Evolutionary conservation across 2,888 invertebrate genomes (phyloP), one percentile per base, ranked within the genome.

Genomic region (Cryptosula pallasiana): DNA sequence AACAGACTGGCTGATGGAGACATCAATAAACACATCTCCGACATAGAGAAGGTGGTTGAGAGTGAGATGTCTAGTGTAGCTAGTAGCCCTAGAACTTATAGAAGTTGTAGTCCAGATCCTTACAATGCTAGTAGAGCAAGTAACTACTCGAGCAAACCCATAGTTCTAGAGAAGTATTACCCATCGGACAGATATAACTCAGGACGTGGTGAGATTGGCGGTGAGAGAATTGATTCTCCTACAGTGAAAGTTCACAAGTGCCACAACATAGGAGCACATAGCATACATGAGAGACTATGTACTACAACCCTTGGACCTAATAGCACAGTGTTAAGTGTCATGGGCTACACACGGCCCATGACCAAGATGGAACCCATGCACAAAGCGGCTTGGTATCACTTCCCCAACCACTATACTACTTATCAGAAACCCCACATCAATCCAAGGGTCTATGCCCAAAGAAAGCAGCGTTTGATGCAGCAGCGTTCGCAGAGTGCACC

Each of bases 311-410:
- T 71, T 1, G 55, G 55, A 54, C 55, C 71, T 23, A 55, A 63
- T 32, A 63, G 63, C 32, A 32, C 63, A 63, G 63, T 63, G 2
- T 9, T 9, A 16, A 63, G 63, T 34, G 63, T 63, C 9, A 32
- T 32, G 25, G 63, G 63, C n/a, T 63, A 63, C 63, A 63, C 32
- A 9, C 25, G 63, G n/a, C 63, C 63, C n/a, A 25, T 3, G 3
- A 32, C 29, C 3, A 63, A 32, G 29, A 34, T 27, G 34, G 63
- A 63, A n/a, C 63, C 63, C 1, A 16, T 63, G 32, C 82, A 82
- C 74, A 76, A 76, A 32, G 78, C 81, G 23, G 81, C 82, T 9
- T 82, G 81, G 81, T 82, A 81, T 72, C 82, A 82, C 75, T 81
- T 81, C 1, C 82, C 82, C 0, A 82, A 82, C 0, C 76, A 82